Conservation (phyloP, 2,888 invertebrate species). For the Sipha maydis region DNA sequence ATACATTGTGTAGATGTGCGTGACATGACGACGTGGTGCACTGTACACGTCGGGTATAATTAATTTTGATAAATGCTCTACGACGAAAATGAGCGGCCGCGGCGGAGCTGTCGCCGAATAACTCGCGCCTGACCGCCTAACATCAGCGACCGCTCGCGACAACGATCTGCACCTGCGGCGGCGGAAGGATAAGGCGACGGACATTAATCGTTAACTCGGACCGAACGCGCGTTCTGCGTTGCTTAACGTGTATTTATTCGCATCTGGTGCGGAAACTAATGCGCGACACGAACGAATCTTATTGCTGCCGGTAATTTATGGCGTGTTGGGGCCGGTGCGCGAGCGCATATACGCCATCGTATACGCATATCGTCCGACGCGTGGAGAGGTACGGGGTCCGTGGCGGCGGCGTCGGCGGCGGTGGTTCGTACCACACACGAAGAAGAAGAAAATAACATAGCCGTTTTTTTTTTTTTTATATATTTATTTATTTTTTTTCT, state of each 20-base stretch:
- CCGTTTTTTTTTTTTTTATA: constrained; percentile 25
- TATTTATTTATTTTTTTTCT: constrained; percentile 51
- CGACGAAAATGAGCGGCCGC: constrained; percentile 22
- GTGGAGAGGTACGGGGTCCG: neutral
- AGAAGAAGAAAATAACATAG: constrained; percentile 43
- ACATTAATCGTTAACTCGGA: constrained; percentile 43
- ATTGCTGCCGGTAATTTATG: constrained; percentile 58
- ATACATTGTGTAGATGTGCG: neutral
- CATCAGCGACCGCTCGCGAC: neutral
- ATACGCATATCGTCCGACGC: neutral
- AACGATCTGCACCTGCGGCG: constrained; percentile 17
- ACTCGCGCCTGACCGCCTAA: too few relatives aligned
- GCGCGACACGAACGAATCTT: constrained; percentile 53
- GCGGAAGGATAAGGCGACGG: constrained; percentile 18
- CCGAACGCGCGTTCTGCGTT: neutral
- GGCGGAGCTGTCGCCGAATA: neutral
- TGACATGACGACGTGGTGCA: too few relatives aligned
- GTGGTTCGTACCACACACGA: constrained; percentile 43
- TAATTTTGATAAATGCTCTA: constrained; percentile 21
- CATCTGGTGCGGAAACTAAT: neutral
- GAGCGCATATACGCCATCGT: too few relatives aligned
- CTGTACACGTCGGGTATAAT: neutral
- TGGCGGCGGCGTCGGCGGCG: neutral
- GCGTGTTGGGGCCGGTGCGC: neutral
- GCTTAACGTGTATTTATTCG: too few relatives aligned